Conservation (phyloP, 2,888 invertebrate genomes). For the Fragum sueziense region DNA sequence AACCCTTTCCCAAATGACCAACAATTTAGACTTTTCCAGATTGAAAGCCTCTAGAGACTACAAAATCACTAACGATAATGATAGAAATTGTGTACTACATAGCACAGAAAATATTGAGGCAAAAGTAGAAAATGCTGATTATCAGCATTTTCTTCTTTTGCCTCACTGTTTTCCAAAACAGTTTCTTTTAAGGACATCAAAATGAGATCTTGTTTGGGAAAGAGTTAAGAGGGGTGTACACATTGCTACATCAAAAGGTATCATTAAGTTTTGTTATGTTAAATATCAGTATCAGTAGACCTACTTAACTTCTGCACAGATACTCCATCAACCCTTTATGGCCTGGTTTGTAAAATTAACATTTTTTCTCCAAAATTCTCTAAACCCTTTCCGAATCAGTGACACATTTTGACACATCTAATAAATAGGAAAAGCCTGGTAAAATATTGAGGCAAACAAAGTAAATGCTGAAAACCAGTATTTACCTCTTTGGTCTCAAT, state of each 20-base stretch:
- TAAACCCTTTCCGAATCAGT: neutral
- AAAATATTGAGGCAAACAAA: too few species aligned
- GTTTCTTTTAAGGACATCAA: too few species aligned
- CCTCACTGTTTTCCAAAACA: neutral
- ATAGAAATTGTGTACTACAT: neutral
- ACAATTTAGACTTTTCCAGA: neutral
- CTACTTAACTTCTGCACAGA: neutral
- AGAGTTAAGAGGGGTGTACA: slow-evolving; percentile 5
- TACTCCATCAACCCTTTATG: neutral
- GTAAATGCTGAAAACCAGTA: too few species aligned
- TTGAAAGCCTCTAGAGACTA: neutral
- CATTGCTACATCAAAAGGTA: slow-evolving; percentile 10
- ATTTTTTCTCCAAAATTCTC: too few species aligned
- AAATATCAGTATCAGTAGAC: neutral
- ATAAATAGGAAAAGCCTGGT: too few species aligned
- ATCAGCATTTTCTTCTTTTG: too few species aligned
- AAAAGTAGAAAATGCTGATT: too few species aligned
- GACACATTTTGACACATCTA: neutral
- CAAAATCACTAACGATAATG: too few species aligned
- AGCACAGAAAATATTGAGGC: too few species aligned
- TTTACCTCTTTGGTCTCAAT: too few species aligned
- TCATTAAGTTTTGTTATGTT: slow-evolving; percentile 6
- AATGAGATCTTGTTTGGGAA: too few species aligned
- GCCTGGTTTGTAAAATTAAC: neutral
- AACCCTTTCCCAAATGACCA: neutral